Conservation (phyloP, 2,888 invertebrate species). For the Luffia ferchaultella region DNA sequence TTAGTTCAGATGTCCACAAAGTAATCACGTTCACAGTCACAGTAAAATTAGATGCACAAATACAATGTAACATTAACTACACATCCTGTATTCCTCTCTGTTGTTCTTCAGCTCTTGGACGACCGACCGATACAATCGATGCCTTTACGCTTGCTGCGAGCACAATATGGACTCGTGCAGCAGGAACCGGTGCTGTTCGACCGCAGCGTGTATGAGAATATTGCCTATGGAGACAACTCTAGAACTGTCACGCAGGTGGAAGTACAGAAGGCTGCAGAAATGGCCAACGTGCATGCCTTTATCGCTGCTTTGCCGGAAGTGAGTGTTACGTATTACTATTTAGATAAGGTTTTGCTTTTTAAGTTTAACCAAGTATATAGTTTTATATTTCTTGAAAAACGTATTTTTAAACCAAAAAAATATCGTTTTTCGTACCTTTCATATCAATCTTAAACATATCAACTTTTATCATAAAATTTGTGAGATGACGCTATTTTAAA, state of each 20-base stretch:
- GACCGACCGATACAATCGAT: constrained; percentile 65
- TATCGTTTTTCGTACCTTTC: too few relatives aligned
- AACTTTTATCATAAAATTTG: too few relatives aligned
- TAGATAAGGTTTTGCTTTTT: constrained; percentile 48
- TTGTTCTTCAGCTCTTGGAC: constrained; percentile 48
- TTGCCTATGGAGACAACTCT: constrained; percentile 82
- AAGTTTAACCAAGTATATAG: constrained; percentile 37
- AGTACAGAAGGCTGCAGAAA: constrained; percentile 73
- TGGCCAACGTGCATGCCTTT: constrained; percentile 82
- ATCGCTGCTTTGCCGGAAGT: constrained; percentile 73
- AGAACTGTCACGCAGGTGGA: constrained; percentile 66
- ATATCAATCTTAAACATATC: too few relatives aligned
- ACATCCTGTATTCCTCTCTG: too few relatives aligned
- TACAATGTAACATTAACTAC: too few relatives aligned
- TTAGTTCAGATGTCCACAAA: too few relatives aligned
- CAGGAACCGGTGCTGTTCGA: constrained; percentile 89
- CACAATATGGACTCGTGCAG: constrained; percentile 79
- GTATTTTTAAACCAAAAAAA: too few relatives aligned
- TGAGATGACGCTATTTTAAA: too few relatives aligned
- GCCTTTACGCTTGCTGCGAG: constrained; percentile 71
- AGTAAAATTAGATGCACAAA: too few relatives aligned
- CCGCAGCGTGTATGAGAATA: constrained; percentile 82
- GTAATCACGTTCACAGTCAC: too few relatives aligned
- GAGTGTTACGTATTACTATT: constrained; percentile 20
- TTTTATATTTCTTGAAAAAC: too few relatives aligned